These are phyloP conservation scores for Bradynema listronoti DNA, from an alignment of 1,140 invertebrate species.

Conservation along the genomic window DNA sequence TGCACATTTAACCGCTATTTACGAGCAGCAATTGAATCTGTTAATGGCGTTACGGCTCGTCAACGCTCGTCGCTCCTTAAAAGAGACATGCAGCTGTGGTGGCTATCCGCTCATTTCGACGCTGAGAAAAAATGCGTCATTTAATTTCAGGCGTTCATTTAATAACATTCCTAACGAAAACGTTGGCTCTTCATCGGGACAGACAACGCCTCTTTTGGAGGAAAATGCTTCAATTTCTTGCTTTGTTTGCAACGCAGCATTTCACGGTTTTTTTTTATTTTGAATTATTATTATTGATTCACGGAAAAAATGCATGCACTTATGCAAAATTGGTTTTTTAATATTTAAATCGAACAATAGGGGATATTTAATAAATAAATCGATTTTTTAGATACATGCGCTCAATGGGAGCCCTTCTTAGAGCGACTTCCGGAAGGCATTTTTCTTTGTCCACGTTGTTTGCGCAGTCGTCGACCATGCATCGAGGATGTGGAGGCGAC, in stretches of 20 bases:
- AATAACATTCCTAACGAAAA: too few species aligned
- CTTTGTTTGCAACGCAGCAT: conserved; percentile 23
- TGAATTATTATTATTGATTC: background rate
- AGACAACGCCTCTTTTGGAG: too few species aligned
- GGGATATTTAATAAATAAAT: background rate
- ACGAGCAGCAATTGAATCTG: conserved; percentile 18
- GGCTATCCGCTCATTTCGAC: background rate
- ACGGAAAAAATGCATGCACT: background rate
- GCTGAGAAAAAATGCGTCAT: too few species aligned
- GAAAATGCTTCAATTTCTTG: conserved; percentile 21
- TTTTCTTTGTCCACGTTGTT: conserved; percentile 31
- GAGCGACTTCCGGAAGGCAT: conserved; percentile 30
- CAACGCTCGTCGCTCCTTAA: conserved; percentile 13
- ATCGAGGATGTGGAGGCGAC: conserved; percentile 28
- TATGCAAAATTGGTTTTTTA: background rate
- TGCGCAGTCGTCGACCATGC: conserved; percentile 36
- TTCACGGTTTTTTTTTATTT: conserved; percentile 15
- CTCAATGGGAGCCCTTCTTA: conserved; percentile 32
- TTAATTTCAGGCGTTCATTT: too few species aligned
- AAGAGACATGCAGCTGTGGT: conserved; percentile 27
- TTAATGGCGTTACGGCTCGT: conserved; percentile 19
- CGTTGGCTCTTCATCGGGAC: too few species aligned
- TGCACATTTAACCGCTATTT: conserved; percentile 15
- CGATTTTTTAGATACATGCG: conserved; percentile 28
- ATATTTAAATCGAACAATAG: background rate